phyloP scores from a whole-genome alignment of 2,797 vertebrate species.

The Caiman crocodilus region DNA sequence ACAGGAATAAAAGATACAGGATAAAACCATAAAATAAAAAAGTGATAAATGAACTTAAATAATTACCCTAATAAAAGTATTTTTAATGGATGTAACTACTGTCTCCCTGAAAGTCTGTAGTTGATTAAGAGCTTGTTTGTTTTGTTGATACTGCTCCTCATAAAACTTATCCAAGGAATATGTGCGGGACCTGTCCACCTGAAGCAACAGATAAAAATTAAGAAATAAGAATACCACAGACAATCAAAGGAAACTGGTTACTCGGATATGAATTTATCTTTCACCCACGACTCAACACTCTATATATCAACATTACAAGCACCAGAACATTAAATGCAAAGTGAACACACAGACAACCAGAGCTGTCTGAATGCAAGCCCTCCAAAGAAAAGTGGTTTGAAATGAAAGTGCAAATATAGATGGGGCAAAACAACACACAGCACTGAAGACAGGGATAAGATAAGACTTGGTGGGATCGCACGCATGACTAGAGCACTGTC shows the following conservation, averaged over 20 bases:
- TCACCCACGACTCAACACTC: not conserved
- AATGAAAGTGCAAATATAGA: not conserved
- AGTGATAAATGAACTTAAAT: not conserved
- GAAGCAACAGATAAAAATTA: not conserved
- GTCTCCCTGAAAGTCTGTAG: slow-evolving; percentile 66
- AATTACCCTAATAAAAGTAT: slow-evolving; percentile 73
- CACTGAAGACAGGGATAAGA: not conserved
- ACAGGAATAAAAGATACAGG: not conserved
- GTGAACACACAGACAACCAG: not conserved
- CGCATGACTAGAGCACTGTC: too few relatives aligned
- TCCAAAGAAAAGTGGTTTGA: not conserved
- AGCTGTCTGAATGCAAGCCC: not conserved
- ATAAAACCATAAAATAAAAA: not conserved
- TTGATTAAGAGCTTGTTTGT: slow-evolving; percentile 31
- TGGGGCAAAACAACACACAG: not conserved
- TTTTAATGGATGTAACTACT: slow-evolving; percentile 47
- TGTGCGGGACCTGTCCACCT: slow-evolving; percentile 73
- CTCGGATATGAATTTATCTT: not conserved
- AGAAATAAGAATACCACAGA: not conserved
- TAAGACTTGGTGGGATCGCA: too few relatives aligned
- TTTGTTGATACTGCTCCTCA: slow-evolving; percentile 72
- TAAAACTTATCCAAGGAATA: slow-evolving; percentile 77
- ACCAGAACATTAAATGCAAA: not conserved
- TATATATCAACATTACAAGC: not conserved
- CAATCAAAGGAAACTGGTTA: not conserved